phyloP scores from a whole-genome alignment of 2,113 vertebrate genomes.

The Triplophysa siluroides region DNA sequence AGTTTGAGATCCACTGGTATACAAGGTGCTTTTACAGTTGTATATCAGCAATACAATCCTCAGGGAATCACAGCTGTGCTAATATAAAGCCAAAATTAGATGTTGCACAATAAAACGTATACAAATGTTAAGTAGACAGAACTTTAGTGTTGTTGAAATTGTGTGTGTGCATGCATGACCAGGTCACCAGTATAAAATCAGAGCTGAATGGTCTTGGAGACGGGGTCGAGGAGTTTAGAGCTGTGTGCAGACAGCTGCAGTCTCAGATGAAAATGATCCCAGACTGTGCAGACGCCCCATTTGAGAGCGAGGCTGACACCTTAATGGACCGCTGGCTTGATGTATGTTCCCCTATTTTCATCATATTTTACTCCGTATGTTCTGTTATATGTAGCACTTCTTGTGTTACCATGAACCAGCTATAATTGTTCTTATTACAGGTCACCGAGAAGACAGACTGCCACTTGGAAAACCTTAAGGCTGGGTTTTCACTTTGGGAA shows the following conservation, averaged over 20 bases:
- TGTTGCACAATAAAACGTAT: too few relatives aligned
- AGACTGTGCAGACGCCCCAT: constrained; percentile 75
- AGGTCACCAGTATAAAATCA: constrained; percentile 82
- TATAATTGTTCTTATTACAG: constrained; percentile 62
- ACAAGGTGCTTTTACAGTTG: too few relatives aligned
- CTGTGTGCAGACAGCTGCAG: constrained; percentile 86
- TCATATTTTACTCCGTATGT: background rate
- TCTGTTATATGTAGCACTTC: background rate
- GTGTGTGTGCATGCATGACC: constrained; percentile 28
- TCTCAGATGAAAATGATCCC: constrained; percentile 82
- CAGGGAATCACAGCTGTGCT: too few relatives aligned
- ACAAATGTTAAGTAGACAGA: background rate
- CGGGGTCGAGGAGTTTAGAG: constrained; percentile 81
- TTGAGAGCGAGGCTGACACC: constrained; percentile 83
- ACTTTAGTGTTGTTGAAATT: background rate
- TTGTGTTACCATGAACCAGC: background rate
- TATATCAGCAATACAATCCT: too few relatives aligned
- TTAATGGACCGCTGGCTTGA: constrained; percentile 94
- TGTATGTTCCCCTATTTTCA: constrained; percentile 72
- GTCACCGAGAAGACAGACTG: constrained; percentile 87
- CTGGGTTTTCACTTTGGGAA: constrained; percentile 84
- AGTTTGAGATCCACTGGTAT: too few relatives aligned
- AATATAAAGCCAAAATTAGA: too few relatives aligned
- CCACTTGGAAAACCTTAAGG: constrained; percentile 80
- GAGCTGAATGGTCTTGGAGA: constrained; percentile 79